phyloP scores from a whole-genome alignment of 2,888 invertebrate species.

The Chrysina gloriosa region DNA sequence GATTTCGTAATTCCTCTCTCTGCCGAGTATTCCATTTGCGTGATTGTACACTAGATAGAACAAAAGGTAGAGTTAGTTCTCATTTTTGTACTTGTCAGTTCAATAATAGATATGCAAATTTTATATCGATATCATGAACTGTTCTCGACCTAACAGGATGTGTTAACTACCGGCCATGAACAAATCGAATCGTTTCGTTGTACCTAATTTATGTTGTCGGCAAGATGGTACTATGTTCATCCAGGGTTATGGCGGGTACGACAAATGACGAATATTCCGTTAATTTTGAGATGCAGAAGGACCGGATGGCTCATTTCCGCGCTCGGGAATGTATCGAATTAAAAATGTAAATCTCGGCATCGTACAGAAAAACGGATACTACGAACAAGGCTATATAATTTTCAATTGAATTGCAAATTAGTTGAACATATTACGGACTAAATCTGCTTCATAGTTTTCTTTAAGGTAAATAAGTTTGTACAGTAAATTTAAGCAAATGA shows the following conservation, averaged over 20 bases:
- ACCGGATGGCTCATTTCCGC: neutral
- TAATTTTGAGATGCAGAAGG: conserved; percentile 28
- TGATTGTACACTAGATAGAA: conserved; percentile 23
- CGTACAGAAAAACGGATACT: conserved; percentile 37
- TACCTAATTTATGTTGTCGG: conserved; percentile 26
- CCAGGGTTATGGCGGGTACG: neutral
- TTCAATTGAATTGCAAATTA: conserved; percentile 44
- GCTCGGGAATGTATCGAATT: conserved; percentile 36
- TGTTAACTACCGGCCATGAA: conserved; percentile 27
- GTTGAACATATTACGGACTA: conserved; percentile 41
- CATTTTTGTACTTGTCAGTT: conserved; percentile 16
- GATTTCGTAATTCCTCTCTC: neutral
- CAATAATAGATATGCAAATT: conserved; percentile 41
- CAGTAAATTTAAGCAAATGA: conserved; percentile 38
- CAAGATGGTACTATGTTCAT: neutral
- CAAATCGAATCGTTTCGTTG: conserved; percentile 29
- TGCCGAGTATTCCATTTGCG: conserved; percentile 8
- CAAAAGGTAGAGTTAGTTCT: conserved; percentile 6
- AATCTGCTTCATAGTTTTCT: conserved; percentile 41
- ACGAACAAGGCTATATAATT: conserved; percentile 40
- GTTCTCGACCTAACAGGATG: conserved; percentile 35
- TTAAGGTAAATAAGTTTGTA: conserved; percentile 41
- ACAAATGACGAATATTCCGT: conserved; percentile 37
- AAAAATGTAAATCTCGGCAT: conserved; percentile 38
- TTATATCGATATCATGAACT: conserved; percentile 36